phyloP scores from a whole-genome alignment of 1,140 invertebrate genomes.

The Aplysia californica region DNA sequence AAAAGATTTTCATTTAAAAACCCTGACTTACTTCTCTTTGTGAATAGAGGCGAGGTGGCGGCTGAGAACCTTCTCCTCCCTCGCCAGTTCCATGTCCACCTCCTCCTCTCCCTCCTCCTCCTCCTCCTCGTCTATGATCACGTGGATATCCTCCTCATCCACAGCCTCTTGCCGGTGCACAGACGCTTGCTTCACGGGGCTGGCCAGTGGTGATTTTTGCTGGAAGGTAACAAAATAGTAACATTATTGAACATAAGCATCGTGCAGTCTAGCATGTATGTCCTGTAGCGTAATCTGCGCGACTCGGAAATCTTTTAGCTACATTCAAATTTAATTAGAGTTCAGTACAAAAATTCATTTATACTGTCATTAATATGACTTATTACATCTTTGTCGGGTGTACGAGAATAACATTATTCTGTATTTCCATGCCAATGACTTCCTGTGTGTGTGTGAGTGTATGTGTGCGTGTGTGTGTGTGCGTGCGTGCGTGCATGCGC shows the following conservation, averaged over 20 bases:
- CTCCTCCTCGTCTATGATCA: constrained; percentile 24
- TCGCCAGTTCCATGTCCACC: constrained; percentile 41
- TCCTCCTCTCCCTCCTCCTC: constrained; percentile 24
- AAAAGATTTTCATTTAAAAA: no score
- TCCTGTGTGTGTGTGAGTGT: no score
- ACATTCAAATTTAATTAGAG: no score
- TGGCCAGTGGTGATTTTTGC: neutral
- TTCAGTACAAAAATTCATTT: no score
- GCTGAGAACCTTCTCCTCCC: constrained; percentile 62
- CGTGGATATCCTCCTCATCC: constrained; percentile 13
- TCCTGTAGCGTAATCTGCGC: neutral
- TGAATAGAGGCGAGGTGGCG: constrained; percentile 65
- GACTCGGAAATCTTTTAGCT: neutral
- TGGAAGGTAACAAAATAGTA: neutral
- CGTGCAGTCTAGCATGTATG: no score
- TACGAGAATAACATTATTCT: no score
- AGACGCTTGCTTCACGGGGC: constrained; percentile 10
- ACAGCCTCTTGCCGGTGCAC: neutral
- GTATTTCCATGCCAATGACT: no score
- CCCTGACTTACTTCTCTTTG: constrained; percentile 69
- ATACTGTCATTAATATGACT: no score
- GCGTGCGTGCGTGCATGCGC: no score
- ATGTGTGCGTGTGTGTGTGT: no score
- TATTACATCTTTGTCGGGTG: no score
- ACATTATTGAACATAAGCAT: neutral